Percentiles rank a stretch among this genome's conserved stretches.
Evolutionary conservation across 37 sponge, comb jelly and placozoan species (phyloP).

Genomic region (Theonella swinhoei): DNA sequence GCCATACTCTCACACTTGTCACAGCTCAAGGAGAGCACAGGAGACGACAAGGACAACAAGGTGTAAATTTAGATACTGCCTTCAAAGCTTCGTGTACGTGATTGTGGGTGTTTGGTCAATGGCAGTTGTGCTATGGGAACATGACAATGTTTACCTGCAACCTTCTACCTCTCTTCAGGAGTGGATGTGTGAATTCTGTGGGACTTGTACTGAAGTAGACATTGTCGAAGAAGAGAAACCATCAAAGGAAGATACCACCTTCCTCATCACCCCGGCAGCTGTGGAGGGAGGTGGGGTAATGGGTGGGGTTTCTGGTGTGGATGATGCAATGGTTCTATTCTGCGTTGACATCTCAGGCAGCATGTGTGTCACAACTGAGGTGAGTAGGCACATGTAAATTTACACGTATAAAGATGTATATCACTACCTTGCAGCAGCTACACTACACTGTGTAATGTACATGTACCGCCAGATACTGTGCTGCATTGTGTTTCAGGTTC

Average conservation of each 20-base stretch:
- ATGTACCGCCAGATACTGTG: not conserved
- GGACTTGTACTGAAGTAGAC: slow-evolving; percentile 67
- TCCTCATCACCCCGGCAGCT: slow-evolving; percentile 62
- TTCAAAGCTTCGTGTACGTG: not conserved
- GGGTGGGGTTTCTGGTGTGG: slow-evolving; percentile 16
- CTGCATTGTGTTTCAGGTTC: slow-evolving; percentile 38
- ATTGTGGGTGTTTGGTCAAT: too few relatives aligned
- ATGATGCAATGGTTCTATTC: slow-evolving; percentile 73
- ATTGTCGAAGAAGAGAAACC: slow-evolving; percentile 82
- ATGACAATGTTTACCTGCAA: too few relatives aligned
- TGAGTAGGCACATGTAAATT: too few relatives aligned
- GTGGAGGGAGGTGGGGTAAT: not conserved
- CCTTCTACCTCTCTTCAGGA: too few relatives aligned
- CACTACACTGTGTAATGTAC: too few relatives aligned
- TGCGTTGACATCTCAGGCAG: slow-evolving; percentile 89
- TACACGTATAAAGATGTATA: not conserved
- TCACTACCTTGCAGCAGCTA: not conserved
- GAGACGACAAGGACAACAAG: slow-evolving; percentile 47
- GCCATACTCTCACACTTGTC: slow-evolving; percentile 79
- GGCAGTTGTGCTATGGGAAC: too few relatives aligned
- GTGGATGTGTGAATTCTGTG: slow-evolving; percentile 94
- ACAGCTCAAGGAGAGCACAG: slow-evolving; percentile 3
- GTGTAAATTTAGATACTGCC: not conserved
- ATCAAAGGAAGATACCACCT: slow-evolving; percentile 74
- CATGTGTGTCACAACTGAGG: slow-evolving; percentile 93